Conservation (phyloP, 1,140 invertebrate species). For the Drosophila asahinai region DNA sequence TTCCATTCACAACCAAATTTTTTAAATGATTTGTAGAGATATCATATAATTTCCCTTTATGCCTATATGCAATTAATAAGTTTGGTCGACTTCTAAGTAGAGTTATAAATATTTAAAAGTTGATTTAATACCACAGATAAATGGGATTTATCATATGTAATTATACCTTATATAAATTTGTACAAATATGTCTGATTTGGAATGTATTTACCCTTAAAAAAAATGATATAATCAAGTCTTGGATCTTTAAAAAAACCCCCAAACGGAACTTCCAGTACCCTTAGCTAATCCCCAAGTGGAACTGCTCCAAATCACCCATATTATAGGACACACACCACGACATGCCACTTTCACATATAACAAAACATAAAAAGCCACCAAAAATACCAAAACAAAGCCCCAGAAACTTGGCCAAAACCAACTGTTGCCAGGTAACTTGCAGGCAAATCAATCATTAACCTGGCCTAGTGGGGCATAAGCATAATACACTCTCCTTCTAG, state of each 20-base stretch:
- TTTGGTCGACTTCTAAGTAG: neutral
- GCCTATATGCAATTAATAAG: neutral
- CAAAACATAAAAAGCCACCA: neutral
- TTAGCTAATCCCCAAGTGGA: conserved; percentile 14
- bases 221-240: neutral
- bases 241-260: neutral
- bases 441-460: conserved; percentile 14
- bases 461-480: conserved; percentile 38
- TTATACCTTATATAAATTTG: neutral
- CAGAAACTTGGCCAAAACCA: conserved; percentile 66
- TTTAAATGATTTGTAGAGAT: no score
- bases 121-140: no score
- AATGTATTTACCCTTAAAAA: neutral
- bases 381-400: conserved; percentile 14
- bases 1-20: no score
- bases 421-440: conserved; percentile 73
- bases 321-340: conserved; percentile 6
- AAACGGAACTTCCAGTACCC: neutral
- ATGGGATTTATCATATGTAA: neutral
- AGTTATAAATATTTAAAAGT: neutral
- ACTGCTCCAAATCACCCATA: conserved; percentile 20
- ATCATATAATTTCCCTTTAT: no score
- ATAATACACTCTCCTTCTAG: conserved; percentile 34
- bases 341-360: conserved; percentile 58
- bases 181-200: fast-evolving